These are phyloP conservation scores for Xanthostigma xanthostigma DNA, from an alignment of 2,888 invertebrate species.

Conservation along the genomic window DNA sequence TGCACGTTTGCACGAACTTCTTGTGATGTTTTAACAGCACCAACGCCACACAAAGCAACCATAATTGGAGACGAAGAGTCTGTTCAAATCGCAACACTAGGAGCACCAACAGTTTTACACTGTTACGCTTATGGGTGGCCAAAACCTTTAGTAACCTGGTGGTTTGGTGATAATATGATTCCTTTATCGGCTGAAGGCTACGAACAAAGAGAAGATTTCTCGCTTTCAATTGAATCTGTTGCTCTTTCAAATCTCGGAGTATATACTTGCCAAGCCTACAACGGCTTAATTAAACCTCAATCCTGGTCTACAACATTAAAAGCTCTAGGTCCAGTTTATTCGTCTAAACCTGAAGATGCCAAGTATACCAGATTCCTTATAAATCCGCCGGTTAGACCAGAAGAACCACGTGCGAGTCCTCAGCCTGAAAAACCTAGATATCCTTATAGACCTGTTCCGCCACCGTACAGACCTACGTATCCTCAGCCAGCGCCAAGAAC, in stretches of 20 bases:
- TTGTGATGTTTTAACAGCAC: neutral
- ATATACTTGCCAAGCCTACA: slow-evolving; percentile 83
- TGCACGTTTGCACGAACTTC: neutral
- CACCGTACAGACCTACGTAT: slow-evolving; percentile 17
- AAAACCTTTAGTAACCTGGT: slow-evolving; percentile 67
- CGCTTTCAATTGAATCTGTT: slow-evolving; percentile 58
- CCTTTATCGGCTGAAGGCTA: slow-evolving; percentile 52
- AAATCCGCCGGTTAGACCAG: slow-evolving; percentile 31
- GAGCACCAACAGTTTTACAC: slow-evolving; percentile 51
- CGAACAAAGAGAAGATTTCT: slow-evolving; percentile 58
- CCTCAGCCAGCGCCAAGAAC: slow-evolving; percentile 16
- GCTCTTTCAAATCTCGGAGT: slow-evolving; percentile 59
- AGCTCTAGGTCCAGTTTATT: slow-evolving; percentile 53
- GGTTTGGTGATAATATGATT: slow-evolving; percentile 61
- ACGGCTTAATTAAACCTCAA: slow-evolving; percentile 60
- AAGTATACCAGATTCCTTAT: slow-evolving; percentile 45
- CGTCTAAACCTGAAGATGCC: slow-evolving; percentile 36
- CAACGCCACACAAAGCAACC: slow-evolving; percentile 27
- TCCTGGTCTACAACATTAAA: slow-evolving; percentile 61
- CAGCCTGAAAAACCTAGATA: slow-evolving; percentile 14
- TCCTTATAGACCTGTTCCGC: slow-evolving; percentile 26
- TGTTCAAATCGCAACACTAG: slow-evolving; percentile 50
- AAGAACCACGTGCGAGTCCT: slow-evolving; percentile 1
- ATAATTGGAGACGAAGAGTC: slow-evolving; percentile 52
- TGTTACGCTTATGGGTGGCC: slow-evolving; percentile 78